Evolutionary conservation across 2,888 invertebrate species (phyloP).

Genomic region (Cryptocephalus primarius): DNA sequence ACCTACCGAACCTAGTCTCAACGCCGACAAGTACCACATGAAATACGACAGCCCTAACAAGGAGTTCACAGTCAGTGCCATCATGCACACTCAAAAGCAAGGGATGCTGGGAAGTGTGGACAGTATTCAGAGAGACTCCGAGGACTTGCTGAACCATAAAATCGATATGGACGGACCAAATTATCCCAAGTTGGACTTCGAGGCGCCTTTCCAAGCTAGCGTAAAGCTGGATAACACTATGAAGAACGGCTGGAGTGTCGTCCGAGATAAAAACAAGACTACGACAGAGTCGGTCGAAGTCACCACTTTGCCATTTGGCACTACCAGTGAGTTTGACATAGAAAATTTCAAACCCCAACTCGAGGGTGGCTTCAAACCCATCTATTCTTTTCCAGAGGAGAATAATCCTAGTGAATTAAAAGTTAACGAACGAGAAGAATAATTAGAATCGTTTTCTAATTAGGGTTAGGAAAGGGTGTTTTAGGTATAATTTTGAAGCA

Average conservation of each 20-base stretch:
- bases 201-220: slow-evolving; percentile 60
- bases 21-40: slow-evolving; percentile 35
- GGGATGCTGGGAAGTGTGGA: slow-evolving; percentile 3
- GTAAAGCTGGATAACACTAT: slow-evolving; percentile 46
- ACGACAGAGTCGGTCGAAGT: slow-evolving; percentile 16
- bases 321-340: slow-evolving; percentile 46
- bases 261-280: slow-evolving; percentile 31
- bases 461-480: background rate
- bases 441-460: slow-evolving; percentile 2
- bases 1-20: slow-evolving; percentile 39
- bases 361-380: slow-evolving; percentile 58
- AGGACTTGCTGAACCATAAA: slow-evolving; percentile 10
- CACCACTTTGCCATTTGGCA: slow-evolving; percentile 28
- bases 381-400: slow-evolving; percentile 40
- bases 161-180: slow-evolving; percentile 12
- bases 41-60: slow-evolving; percentile 36
- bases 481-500: background rate
- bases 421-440: slow-evolving; percentile 19
- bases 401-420: slow-evolving; percentile 12
- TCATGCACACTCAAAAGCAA: slow-evolving; percentile 30
- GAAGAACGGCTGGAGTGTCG: slow-evolving; percentile 53
- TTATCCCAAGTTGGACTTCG: slow-evolving; percentile 42
- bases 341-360: slow-evolving; percentile 58
- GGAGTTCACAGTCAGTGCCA: slow-evolving; percentile 35
- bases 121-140: slow-evolving; percentile 4